Base-by-base conservation (phyloP, 2,113 vertebrate species). In the Nipponia nippon region DNA sequence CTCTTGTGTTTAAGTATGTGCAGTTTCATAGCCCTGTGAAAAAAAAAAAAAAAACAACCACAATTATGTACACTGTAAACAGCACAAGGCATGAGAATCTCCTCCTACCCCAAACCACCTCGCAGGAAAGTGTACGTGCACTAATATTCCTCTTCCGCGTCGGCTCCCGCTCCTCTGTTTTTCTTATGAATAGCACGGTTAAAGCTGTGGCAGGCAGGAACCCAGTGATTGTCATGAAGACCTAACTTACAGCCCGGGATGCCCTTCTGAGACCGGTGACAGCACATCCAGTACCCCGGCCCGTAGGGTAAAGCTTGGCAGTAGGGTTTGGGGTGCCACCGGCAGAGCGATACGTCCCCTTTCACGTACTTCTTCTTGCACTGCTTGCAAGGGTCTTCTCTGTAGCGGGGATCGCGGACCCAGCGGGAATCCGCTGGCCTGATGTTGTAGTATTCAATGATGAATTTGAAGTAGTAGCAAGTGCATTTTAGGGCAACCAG, bases 281-380 rank as follows among this genome's bases (percentile, higher is more conserved):
- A 99, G 95, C 99, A 99, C 99, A 99, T 99, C 99, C 99, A 99
- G 97, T 99, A 99, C 1, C 99, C 99, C 0, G 99, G 99, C 23
- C 99, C 99, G 1, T 99, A 99, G 3, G 99, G 99, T 93, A 99
- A 90, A 3, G 99, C 99, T 97, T 99, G 99, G 96, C 99, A 99
- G 96, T 99, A 99, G 25, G 99, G 99, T 92, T 99, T 99, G 96
- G 99, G 99, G 63, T 99, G 99, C 99, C 99, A 99, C 47, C 99
- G 98, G 98, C 99, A 99, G 40, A 99, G 97, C 0, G 99, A 99
- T 50, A 99, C 99, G 4, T 99, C 99, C 30, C 99, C 99, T 17
- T 98, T 98, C 6, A 97, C 97, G 10, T 99, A 99, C 5, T 98
- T 99, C 96, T 98, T 99, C 98, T 99, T 99, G 97, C 99, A 99